Conservation (phyloP, 1,140 invertebrate species). For the Drosophila parabipectinata region DNA sequence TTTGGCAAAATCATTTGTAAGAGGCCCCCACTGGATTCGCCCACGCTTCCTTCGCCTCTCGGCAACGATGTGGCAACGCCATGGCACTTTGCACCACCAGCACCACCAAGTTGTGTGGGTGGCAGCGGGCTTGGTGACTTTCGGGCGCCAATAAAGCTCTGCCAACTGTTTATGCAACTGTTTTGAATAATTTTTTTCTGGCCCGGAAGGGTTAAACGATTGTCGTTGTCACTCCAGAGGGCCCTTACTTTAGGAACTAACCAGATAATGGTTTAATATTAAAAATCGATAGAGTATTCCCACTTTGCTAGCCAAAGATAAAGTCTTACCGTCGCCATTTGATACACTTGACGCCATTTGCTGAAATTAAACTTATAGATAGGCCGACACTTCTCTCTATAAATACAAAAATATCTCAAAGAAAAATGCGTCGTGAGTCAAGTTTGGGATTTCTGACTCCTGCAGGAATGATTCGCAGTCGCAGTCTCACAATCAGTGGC, state of each 20-base stretch:
- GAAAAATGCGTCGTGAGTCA: slow-evolving; percentile 80
- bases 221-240: slow-evolving; percentile 9
- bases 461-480: slow-evolving; percentile 47
- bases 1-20: slow-evolving; percentile 80
- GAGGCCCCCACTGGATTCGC: slow-evolving; percentile 57
- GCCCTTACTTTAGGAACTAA: background rate
- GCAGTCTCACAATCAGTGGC: slow-evolving; percentile 8
- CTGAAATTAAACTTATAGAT: slow-evolving; percentile 68
- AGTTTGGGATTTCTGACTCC: slow-evolving; percentile 69
- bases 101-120: slow-evolving; percentile 19
- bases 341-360: slow-evolving; percentile 73
- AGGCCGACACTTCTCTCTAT: slow-evolving; percentile 24
- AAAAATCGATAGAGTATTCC: slow-evolving; percentile 12
- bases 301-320: background rate
- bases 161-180: slow-evolving; percentile 72
- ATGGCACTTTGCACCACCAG: slow-evolving; percentile 13
- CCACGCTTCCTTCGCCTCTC: slow-evolving; percentile 42
- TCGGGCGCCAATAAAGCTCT: slow-evolving; percentile 69
- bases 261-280: background rate
- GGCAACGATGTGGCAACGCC: slow-evolving; percentile 67
- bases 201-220: slow-evolving; percentile 20
- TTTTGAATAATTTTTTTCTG: slow-evolving; percentile 47
- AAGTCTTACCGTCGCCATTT: slow-evolving; percentile 40
- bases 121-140: slow-evolving; percentile 23
- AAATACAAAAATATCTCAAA: slow-evolving; percentile 15